Conservation (phyloP, 2,113 vertebrate genomes). For the Mirza zaza region DNA sequence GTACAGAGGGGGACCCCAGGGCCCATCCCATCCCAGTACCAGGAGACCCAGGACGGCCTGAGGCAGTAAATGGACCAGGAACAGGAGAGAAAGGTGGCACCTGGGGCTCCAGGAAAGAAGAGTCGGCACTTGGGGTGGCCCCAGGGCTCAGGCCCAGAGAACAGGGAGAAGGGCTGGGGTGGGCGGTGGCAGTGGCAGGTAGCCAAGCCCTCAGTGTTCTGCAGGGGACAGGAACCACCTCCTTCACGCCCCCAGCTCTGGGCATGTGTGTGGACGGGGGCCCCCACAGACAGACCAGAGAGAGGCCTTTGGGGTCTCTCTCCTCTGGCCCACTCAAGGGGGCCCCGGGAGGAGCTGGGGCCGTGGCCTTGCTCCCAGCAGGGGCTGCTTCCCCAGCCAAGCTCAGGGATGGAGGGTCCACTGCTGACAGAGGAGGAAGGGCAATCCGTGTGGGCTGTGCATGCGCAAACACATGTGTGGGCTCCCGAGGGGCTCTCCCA, state of each 20-base stretch:
- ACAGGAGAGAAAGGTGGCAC: background rate
- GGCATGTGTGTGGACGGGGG: no score
- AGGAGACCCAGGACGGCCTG: background rate
- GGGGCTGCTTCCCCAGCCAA: background rate
- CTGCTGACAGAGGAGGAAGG: background rate
- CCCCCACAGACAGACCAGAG: background rate
- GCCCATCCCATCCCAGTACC: background rate
- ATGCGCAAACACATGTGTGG: accelerated
- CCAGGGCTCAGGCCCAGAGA: conserved; percentile 30
- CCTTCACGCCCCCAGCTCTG: background rate
- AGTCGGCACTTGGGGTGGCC: conserved; percentile 60
- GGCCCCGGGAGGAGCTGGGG: background rate
- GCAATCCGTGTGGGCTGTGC: accelerated
- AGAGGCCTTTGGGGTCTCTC: background rate
- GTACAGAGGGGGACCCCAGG: background rate
- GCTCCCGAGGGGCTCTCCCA: background rate
- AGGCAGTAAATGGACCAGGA: background rate
- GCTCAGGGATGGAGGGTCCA: background rate
- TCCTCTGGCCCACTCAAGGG: background rate
- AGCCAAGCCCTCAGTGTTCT: background rate
- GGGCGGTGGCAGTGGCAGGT: background rate
- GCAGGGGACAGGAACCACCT: background rate
- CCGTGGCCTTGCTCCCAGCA: background rate
- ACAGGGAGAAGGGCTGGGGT: background rate
- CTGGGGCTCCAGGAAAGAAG: background rate